phyloP scores from a whole-genome alignment of 2,113 vertebrate genomes.

The Zosterops pallidus region DNA sequence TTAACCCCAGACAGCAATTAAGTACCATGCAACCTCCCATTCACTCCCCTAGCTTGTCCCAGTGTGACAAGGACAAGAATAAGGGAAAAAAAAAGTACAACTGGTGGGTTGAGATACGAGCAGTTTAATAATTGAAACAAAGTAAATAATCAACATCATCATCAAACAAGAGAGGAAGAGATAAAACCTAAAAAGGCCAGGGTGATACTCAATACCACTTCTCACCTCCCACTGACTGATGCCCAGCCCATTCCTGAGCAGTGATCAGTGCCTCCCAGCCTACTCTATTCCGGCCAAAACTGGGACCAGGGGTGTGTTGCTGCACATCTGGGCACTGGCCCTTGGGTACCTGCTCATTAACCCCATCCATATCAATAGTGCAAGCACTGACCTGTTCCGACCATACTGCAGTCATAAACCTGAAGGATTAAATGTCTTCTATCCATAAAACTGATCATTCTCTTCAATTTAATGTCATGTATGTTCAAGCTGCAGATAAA shows the following conservation, averaged over 20 bases:
- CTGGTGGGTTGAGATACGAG: not conserved
- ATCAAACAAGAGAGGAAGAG: not conserved
- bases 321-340: not conserved
- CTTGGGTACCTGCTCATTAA: accelerated
- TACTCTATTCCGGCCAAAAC: not conserved
- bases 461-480: not conserved
- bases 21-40: not conserved
- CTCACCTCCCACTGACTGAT: not conserved
- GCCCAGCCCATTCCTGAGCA: not conserved
- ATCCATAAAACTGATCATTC: not conserved
- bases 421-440: not conserved
- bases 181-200: not conserved
- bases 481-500: not conserved
- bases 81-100: not conserved
- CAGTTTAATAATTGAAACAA: not conserved
- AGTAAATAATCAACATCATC: not conserved
- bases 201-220: not conserved
- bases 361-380: not conserved
- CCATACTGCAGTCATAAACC: not conserved
- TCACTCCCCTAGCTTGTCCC: not conserved
- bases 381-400: not conserved
- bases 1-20: not conserved
- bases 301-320: not conserved
- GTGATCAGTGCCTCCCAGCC: not conserved
- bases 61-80: not conserved